phyloP scores from a whole-genome alignment of 1,140 invertebrate species.

The Myzus persicae region DNA sequence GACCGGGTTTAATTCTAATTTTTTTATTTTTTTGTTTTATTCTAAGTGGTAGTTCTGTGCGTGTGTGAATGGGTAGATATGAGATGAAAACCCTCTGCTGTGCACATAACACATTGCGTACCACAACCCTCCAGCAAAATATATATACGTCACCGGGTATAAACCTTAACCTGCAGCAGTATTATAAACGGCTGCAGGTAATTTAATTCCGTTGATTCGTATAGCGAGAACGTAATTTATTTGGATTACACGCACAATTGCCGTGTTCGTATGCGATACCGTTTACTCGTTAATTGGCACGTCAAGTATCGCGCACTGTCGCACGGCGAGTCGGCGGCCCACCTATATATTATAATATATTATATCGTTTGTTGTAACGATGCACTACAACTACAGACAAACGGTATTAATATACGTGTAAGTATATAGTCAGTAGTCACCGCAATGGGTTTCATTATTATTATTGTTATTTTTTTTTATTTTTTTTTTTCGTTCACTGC shows the following conservation, averaged over 20 bases:
- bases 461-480: neutral
- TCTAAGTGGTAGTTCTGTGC: too few relatives aligned
- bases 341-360: constrained; percentile 5
- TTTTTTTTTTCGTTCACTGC: neutral
- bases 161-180: neutral
- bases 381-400: neutral
- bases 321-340: neutral
- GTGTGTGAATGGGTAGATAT: neutral
- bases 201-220: neutral
- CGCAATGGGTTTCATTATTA: neutral
- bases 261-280: neutral
- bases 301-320: neutral
- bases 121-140: neutral
- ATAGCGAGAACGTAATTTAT: constrained; percentile 2
- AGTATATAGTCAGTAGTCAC: too few relatives aligned
- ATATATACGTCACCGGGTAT: neutral
- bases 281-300: constrained; percentile 15
- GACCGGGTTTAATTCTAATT: too few relatives aligned
- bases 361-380: neutral
- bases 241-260: neutral
- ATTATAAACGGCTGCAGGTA: neutral
- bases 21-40: neutral
- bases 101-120: neutral
- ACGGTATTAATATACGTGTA: neutral
- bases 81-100: neutral